These are phyloP conservation scores for Eristalis tenax DNA, from an alignment of 2,888 invertebrate species.

Conservation along the genomic window DNA sequence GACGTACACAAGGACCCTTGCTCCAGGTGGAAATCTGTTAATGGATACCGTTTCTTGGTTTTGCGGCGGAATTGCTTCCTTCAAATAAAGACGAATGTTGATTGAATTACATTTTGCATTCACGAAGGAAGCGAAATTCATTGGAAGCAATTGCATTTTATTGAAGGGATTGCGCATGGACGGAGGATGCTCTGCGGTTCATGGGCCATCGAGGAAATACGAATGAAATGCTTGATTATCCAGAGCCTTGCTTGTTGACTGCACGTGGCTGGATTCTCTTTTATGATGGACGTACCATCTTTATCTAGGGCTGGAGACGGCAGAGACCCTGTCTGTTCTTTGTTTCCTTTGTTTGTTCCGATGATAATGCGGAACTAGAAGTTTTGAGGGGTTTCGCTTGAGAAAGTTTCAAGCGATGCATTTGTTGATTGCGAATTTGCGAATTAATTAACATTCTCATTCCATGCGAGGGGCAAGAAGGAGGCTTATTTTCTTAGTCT, in stretches of 20 bases:
- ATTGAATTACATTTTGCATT: conserved; percentile 26
- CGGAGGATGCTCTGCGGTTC: background rate
- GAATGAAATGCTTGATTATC: background rate
- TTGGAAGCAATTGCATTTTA: background rate
- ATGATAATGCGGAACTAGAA: background rate
- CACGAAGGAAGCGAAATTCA: background rate
- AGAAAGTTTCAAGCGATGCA: background rate
- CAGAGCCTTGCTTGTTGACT: background rate
- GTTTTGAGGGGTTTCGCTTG: background rate
- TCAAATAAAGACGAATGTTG: background rate
- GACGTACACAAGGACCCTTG: background rate
- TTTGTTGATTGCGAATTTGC: background rate
- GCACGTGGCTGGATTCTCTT: background rate
- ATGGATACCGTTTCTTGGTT: background rate
- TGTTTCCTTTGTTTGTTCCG: background rate
- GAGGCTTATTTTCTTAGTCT: too few relatives aligned
- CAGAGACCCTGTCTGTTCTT: background rate
- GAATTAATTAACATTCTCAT: too few relatives aligned
- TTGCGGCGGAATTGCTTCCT: background rate
- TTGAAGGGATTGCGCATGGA: background rate
- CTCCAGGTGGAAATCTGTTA: background rate
- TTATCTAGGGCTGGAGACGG: background rate
- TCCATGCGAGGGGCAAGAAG: too few relatives aligned
- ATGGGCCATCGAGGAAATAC: background rate
- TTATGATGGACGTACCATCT: background rate